These are phyloP conservation scores for Actinia equina DNA, from an alignment of 64 coral and sea anemone species.

Conservation along the genomic window DNA sequence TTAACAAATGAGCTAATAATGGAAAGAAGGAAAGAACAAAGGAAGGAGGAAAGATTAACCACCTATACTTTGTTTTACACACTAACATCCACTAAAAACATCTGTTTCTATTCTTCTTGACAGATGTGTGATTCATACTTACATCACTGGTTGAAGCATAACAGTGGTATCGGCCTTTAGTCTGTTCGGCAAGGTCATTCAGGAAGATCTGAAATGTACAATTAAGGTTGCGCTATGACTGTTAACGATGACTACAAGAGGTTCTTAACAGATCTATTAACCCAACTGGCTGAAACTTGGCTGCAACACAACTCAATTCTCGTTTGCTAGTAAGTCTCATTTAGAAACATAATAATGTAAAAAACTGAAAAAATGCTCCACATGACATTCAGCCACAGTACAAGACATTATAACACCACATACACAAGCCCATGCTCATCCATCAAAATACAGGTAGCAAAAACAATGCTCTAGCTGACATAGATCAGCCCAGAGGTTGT, in stretches of 20 bases:
- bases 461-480: no score
- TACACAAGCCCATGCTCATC: no score
- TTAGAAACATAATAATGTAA: no score
- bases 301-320: no score
- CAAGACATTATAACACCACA: no score
- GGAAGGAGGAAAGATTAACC: not conserved
- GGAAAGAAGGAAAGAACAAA: not conserved
- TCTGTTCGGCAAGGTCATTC: constrained; percentile 79
- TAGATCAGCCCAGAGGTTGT: no score
- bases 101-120: not conserved
- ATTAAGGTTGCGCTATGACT: not conserved
- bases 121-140: not conserved
- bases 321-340: no score
- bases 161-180: constrained; percentile 91
- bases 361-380: not conserved
- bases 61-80: no score
- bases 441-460: no score
- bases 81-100: not conserved
- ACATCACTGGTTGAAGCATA: constrained; percentile 95
- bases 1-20: no score
- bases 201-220: constrained; percentile 69
- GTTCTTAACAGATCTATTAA: not conserved
- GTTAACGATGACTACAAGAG: not conserved
- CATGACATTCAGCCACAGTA: no score
- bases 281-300: no score